Evolutionary conservation across 2,797 vertebrate genomes (phyloP), one percentile per base, ranked within the genome.

Genomic region (Pterois miles): DNA sequence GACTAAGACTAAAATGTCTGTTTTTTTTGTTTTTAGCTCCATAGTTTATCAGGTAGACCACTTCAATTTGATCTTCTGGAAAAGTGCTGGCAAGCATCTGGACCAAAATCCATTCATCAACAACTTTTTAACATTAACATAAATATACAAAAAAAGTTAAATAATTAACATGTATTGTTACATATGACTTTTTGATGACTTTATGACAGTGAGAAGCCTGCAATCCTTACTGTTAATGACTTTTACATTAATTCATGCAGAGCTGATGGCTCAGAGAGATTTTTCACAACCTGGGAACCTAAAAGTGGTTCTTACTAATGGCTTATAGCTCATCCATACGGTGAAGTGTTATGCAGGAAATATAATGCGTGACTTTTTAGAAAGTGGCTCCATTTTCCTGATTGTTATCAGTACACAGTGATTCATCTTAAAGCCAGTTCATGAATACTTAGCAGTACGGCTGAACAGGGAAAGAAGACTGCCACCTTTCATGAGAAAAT

Each of bases 241-340:
- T 20, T 46, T 46, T 46, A 0, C 43, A 46, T 29, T 29, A 8
- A 46, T 0, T 46, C 18, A 46, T 46, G 43, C 43, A 8, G 43
- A 46, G 18, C 0, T 20, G 22, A n/a, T 20, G 20, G 0, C 46
- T 48, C 0, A 0, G 9, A 48, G 46, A n/a, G 46, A 0, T 48
- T 10, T 48, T 48, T 48, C 20, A 48, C 46, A 48, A 50, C 46
- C 46, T 20, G 46, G 1, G 18, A 46, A 46, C 43, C 43, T 46
- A 9, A 46, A 46, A 46, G 43, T 46, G 0, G 18, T 46, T 46
- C 43, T 1, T 46, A 20, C 20, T 20, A 8, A 20, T 46, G 43
- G 7, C 43, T 1, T 46, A 9, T 46, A 46, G 10, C 46, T 22
- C 46, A 9, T 50, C 46, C 22, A 22, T 50, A n/a, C n/a, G 22